A percentile compares a stretch with the other conserved stretches of the same genome.
phyloP scores from a whole-genome alignment of 2,113 vertebrate genomes.

The Phylloscopus whistleri region DNA sequence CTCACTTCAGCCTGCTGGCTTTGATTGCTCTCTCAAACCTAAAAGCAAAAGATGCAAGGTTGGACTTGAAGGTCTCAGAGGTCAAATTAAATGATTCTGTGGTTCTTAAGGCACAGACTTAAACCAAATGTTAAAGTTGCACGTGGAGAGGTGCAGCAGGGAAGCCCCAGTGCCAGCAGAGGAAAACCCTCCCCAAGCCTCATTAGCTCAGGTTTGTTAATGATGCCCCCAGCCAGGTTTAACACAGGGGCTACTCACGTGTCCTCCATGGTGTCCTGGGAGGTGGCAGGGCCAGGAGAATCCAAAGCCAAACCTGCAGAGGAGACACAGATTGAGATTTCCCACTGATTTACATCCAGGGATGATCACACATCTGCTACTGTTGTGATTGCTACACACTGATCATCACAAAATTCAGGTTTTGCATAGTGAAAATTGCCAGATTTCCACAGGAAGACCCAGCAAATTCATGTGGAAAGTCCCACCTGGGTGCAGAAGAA shows the following conservation, averaged over 20 bases:
- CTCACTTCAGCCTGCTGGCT: slow-evolving; percentile 29
- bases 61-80: not conserved
- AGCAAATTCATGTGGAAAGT: rapidly evolving
- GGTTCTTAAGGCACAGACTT: not conserved
- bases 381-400: too few species aligned
- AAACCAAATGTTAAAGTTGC: not conserved
- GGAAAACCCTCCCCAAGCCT: not conserved
- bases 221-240: not conserved
- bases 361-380: rapidly evolving
- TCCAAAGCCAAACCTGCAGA: slow-evolving; percentile 72
- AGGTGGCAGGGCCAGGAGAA: slow-evolving; percentile 44
- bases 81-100: not conserved
- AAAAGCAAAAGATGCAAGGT: not conserved
- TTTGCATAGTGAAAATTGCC: too few species aligned
- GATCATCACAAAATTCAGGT: too few species aligned
- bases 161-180: not conserved
- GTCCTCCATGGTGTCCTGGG: slow-evolving; percentile 37
- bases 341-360: rapidly evolving
- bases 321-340: not conserved
- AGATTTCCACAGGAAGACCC: not conserved
- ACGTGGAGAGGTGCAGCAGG: not conserved
- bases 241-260: slow-evolving; percentile 42
- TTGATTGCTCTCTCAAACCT: slow-evolving; percentile 49
- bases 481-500: rapidly evolving
- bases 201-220: not conserved